Evolutionary conservation across 2,888 invertebrate species (phyloP).

Genomic region (Clusia tigrina): DNA sequence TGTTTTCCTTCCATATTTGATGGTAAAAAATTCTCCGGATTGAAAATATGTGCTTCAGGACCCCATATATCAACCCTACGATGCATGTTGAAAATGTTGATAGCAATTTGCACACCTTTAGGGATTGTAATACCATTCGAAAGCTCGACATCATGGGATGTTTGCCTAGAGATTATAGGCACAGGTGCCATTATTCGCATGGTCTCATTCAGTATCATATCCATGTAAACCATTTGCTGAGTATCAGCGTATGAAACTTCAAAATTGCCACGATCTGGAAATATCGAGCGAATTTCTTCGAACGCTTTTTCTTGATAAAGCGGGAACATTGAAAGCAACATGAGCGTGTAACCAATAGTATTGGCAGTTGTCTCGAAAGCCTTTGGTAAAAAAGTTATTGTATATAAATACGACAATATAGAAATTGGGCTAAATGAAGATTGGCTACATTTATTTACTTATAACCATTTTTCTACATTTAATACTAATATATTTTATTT

Average conservation of each 20-base stretch:
- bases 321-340: constrained; percentile 46
- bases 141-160: constrained; percentile 25
- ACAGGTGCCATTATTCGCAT: constrained; percentile 43
- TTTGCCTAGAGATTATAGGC: constrained; percentile 40
- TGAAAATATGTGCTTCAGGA: background rate
- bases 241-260: constrained; percentile 35
- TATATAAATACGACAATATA: background rate
- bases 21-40: background rate
- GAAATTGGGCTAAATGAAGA: no score
- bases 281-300: constrained; percentile 38
- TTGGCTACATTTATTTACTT: no score
- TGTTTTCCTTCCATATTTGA: background rate
- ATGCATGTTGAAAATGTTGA: constrained; percentile 23
- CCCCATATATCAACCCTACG: background rate
- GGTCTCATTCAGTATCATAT: constrained; percentile 45
- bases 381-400: constrained; percentile 21
- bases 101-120: constrained; percentile 39
- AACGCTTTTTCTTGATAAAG: constrained; percentile 43
- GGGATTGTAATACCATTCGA: constrained; percentile 33
- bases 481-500: no score
- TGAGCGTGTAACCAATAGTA: constrained; percentile 37
- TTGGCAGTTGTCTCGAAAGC: constrained; percentile 46
- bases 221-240: constrained; percentile 38
- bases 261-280: constrained; percentile 26
- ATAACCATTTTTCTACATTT: constrained; percentile 1